Base-by-base conservation (phyloP, 2,888 invertebrate genomes). In the Ernsta delagoae region DNA sequence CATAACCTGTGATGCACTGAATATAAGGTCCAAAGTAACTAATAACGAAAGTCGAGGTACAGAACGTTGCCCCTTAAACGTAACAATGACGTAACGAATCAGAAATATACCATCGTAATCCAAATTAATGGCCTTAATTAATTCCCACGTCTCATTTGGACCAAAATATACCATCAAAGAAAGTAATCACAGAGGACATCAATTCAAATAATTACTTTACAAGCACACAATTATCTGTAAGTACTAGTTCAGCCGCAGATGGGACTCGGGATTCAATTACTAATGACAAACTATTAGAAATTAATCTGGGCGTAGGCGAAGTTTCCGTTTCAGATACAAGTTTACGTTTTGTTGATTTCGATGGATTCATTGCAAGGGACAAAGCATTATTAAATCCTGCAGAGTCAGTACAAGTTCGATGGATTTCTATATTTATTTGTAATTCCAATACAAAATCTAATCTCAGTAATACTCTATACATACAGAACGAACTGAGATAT, bases 231-330 rank as follows among this genome's bases (percentile, higher is more conserved):
- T 69, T 69, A 69, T 59, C 69, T 41, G 63, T 69, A 69, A 69
- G 63, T 53, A 69, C 48, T 62, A 68, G 59, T 59, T 48, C 41
- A 59, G 63, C 63, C 69, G 63, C 69, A 69, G 69, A 69, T 69
- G 69, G 59, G 62, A 34, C 69, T 63, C 59, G 69, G 63, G 63
- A 63, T 69, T 68, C 68, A 68, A 68, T 68, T 68, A 68, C 68
- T 68, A 63, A 68, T 68, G 68, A 68, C 62, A 68, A 68, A 68
- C 68, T 68, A 68, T 68, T 68, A 68, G 68, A 68, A 68, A 68
- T 68, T 68, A 68, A 68, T 68, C 68, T 50, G 57, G 24, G 68
- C 62, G 50, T 59, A 50, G 62, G 59, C 45, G 41, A 68, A 68
- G 68, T 68, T 68, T 41, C 68, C 59, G 57, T 59, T 59, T 56